These are phyloP conservation scores for Euzophera pinguis DNA, from an alignment of 2,888 invertebrate species.

Conservation along the genomic window DNA sequence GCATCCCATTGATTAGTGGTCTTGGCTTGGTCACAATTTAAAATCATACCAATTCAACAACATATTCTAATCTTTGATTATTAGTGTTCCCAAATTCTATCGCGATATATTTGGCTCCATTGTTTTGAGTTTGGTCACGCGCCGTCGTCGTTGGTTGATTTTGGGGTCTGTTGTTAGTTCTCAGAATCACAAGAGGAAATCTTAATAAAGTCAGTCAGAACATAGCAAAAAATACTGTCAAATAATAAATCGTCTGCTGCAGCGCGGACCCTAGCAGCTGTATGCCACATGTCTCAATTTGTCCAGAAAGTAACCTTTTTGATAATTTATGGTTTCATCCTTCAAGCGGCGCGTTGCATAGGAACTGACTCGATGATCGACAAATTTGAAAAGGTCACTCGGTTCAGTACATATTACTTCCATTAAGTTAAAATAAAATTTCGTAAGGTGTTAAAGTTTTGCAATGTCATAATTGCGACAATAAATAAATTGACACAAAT, in stretches of 20 bases:
- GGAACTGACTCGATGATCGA: background rate
- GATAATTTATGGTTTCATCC: conserved; percentile 56
- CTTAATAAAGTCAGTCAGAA: conserved; percentile 17
- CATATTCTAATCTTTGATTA: background rate
- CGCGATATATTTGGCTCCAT: conserved; percentile 43
- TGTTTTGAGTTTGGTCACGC: conserved; percentile 70
- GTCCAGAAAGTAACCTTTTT: conserved; percentile 56
- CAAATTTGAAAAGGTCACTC: background rate
- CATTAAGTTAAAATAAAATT: too few relatives aligned
- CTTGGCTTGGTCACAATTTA: too few relatives aligned
- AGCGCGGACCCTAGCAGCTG: conserved; percentile 55
- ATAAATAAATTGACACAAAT: background rate
- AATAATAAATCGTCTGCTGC: conserved; percentile 32
- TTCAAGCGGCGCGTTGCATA: conserved; percentile 23
- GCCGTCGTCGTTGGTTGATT: conserved; percentile 28
- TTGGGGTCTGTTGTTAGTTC: conserved; percentile 22
- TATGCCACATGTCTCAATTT: conserved; percentile 66
- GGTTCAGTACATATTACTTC: background rate
- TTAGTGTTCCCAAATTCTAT: conserved; percentile 46
- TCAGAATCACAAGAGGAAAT: conserved; percentile 15
- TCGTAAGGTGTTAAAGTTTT: too few relatives aligned
- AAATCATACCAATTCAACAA: too few relatives aligned
- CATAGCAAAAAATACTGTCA: conserved; percentile 22
- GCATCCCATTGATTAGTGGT: too few relatives aligned
- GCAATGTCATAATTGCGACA: background rate